Percentiles rank a stretch among this genome's conserved stretches.
Conservation (phyloP, 1,140 invertebrate species). For the Polyergus mexicanus region DNA sequence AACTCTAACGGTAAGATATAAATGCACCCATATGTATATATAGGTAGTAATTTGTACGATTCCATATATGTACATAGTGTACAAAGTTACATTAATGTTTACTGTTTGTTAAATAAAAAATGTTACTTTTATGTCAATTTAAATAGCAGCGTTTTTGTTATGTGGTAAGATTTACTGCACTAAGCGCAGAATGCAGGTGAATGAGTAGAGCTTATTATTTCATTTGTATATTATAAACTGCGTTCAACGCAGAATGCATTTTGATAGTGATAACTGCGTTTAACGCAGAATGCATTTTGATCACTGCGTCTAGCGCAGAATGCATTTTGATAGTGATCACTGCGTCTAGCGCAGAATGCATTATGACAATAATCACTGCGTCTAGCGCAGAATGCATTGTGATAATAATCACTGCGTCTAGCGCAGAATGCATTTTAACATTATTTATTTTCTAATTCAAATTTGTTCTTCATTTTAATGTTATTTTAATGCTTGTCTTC, state of each 20-base stretch:
- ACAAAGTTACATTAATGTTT: not conserved
- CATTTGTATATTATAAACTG: not conserved
- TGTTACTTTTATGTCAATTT: too few relatives aligned
- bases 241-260: too few relatives aligned
- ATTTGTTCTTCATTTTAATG: not conserved
- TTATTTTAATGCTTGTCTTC: not conserved
- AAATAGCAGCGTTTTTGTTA: too few relatives aligned
- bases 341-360: not conserved
- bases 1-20: too few relatives aligned
- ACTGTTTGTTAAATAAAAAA: too few relatives aligned
- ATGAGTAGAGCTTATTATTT: too few relatives aligned
- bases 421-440: not conserved
- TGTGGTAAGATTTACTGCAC: not conserved
- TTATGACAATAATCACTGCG: not conserved
- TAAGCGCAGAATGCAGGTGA: not conserved
- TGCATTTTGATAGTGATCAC: too few relatives aligned
- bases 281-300: too few relatives aligned
- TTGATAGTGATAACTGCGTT: too few relatives aligned
- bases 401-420: not conserved
- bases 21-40: too few relatives aligned
- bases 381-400: not conserved
- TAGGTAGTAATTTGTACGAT: not conserved
- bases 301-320: too few relatives aligned
- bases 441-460: not conserved
- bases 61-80: not conserved